Evolutionary conservation across 1,140 invertebrate species (phyloP).

Genomic region (Ceratitis capitata): DNA sequence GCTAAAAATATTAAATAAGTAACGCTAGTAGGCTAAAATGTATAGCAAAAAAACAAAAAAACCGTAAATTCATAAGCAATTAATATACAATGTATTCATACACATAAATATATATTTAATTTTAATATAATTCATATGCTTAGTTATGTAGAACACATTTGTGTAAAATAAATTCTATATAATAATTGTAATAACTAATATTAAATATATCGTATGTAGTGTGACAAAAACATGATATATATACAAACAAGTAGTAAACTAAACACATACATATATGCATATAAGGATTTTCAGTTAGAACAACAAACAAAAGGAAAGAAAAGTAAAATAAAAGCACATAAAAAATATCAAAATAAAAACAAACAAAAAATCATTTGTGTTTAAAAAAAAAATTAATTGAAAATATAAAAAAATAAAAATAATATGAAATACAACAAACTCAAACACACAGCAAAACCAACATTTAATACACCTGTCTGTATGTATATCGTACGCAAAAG

Average conservation of each 20-base stretch:
- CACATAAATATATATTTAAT: too few species aligned
- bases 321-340: not conserved
- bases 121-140: not conserved
- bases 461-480: not conserved
- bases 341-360: not conserved
- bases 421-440: too few species aligned
- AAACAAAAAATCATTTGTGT: too few species aligned
- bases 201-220: too few species aligned
- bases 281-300: conserved; percentile 4
- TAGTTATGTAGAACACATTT: not conserved
- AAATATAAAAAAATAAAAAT: not conserved
- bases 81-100: not conserved
- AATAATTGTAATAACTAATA: conserved; percentile 13
- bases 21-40: not conserved
- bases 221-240: too few species aligned
- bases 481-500: not conserved
- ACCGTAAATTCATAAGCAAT: not conserved
- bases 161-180: conserved; percentile 9
- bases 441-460: not conserved
- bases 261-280: not conserved
- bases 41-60: conserved; percentile 8
- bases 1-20: not conserved
- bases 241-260: not conserved
- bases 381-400: too few species aligned
- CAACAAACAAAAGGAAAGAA: not conserved